These are phyloP conservation scores for Torymus aiolomorphi DNA, from an alignment of 2,888 invertebrate genomes.

Conservation along the genomic window DNA sequence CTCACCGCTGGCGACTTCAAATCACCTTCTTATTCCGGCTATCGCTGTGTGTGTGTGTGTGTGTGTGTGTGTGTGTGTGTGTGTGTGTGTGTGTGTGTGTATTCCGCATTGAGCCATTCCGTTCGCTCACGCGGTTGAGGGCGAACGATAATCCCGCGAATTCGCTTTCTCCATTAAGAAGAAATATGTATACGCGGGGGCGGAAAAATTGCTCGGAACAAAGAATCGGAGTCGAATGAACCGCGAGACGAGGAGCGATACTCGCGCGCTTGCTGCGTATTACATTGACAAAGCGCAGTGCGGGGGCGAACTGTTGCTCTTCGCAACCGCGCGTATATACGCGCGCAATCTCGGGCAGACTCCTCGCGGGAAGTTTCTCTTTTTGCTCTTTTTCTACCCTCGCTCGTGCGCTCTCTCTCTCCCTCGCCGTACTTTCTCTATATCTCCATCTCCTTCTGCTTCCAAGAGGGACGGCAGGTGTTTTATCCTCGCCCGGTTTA, in stretches of 20 bases:
- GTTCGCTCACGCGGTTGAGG: too few relatives aligned
- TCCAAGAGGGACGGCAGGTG: constrained; percentile 40
- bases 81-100: too few relatives aligned
- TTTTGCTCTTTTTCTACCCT: background rate
- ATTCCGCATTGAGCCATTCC: too few relatives aligned
- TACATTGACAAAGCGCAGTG: constrained; percentile 43
- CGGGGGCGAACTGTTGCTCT: background rate
- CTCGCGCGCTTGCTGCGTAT: constrained; percentile 13
- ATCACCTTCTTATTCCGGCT: background rate
- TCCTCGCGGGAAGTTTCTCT: constrained; percentile 10
- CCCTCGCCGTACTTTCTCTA: background rate
- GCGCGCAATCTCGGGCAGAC: constrained; percentile 43
- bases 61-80: too few relatives aligned
- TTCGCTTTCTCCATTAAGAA: too few relatives aligned
- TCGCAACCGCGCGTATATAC: constrained; percentile 2
- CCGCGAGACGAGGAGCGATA: too few relatives aligned
- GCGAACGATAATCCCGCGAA: too few relatives aligned
- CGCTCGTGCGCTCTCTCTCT: background rate
- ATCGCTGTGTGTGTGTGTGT: too few relatives aligned
- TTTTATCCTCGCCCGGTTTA: constrained; percentile 48
- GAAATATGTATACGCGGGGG: too few relatives aligned
- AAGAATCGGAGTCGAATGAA: too few relatives aligned
- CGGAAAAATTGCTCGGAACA: too few relatives aligned
- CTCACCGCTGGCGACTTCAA: background rate
- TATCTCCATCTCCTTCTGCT: too few relatives aligned